Evolutionary conservation across 2,888 invertebrate species (phyloP).

Genomic region (Notodonta dromedarius): DNA sequence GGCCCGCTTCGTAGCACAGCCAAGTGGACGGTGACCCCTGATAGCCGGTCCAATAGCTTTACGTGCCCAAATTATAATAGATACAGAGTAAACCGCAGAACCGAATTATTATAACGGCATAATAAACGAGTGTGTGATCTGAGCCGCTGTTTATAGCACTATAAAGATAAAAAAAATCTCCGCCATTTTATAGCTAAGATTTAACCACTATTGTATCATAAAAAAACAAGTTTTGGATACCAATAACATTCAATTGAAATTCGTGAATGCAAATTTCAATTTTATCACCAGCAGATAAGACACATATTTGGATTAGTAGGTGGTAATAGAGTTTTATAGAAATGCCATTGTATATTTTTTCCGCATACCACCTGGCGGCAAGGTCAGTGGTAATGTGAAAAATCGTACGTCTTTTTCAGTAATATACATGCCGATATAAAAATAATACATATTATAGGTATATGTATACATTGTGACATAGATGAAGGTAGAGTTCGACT

Average conservation of each 20-base stretch:
- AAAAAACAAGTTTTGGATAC: conserved; percentile 23
- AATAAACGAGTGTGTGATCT: not conserved
- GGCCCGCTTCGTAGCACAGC: no score
- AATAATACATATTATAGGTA: no score
- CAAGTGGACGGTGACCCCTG: no score
- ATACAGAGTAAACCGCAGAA: no score
- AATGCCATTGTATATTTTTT: not conserved
- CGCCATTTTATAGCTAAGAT: conserved; percentile 26
- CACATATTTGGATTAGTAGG: not conserved
- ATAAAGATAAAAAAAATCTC: conserved; percentile 34
- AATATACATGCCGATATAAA: no score
- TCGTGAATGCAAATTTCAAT: not conserved
- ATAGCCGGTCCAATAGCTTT: no score
- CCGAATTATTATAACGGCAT: no score
- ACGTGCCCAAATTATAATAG: no score
- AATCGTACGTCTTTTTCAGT: no score
- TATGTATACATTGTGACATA: no score
- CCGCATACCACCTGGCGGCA: not conserved
- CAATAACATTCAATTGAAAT: not conserved
- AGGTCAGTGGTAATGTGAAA: not conserved
- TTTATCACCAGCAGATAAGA: not conserved
- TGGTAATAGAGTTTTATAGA: conserved; percentile 1
- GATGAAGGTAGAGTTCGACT: no score
- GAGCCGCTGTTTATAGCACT: conserved; percentile 23
- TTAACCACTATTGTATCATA: conserved; percentile 27